Percentiles rank a stretch among this genome's conserved stretches.
Evolutionary conservation across 2,797 vertebrate species (phyloP).

Genomic region (Adrianichthys oophorus): DNA sequence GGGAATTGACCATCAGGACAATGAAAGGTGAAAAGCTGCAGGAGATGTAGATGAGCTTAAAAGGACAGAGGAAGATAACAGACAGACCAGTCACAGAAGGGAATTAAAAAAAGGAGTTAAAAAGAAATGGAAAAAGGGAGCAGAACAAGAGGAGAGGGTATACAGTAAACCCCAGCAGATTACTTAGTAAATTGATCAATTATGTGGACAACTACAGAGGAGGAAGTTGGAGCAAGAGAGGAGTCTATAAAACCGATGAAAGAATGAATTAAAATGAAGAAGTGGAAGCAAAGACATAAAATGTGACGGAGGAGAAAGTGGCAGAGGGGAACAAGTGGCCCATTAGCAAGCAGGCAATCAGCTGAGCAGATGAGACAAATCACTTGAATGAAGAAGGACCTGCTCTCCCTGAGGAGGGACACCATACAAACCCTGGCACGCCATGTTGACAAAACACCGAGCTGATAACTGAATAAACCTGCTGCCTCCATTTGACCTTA

Average conservation of each 20-base stretch:
- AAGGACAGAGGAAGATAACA: conserved; percentile 54
- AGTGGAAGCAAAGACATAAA: conserved; percentile 34
- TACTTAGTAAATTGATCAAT: conserved; percentile 73
- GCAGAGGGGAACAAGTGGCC: conserved; percentile 21
- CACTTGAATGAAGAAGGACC: conserved; percentile 30
- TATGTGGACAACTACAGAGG: conserved; percentile 67
- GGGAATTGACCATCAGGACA: conserved; percentile 59
- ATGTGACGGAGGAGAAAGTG: conserved; percentile 28
- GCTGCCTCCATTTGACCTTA: conserved; percentile 60
- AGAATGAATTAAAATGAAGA: conserved; percentile 36
- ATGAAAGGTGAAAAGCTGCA: conserved; percentile 21
- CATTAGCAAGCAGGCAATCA: conserved; percentile 45
- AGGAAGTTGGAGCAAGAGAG: conserved; percentile 47
- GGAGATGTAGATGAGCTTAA: conserved; percentile 39
- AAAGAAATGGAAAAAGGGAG: conserved; percentile 43
- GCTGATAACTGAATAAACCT: conserved; percentile 54
- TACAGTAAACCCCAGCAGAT: conserved; percentile 57
- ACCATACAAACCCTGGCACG: conserved; percentile 48
- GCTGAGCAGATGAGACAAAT: conserved; percentile 36
- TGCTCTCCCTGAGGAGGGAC: conserved; percentile 36
- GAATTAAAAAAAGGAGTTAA: conserved; percentile 44
- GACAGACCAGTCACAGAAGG: conserved; percentile 68
- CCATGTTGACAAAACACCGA: conserved; percentile 62
- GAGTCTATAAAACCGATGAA: too few species aligned
- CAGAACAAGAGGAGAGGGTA: conserved; percentile 37